Evolutionary conservation across 1,140 invertebrate genomes (phyloP).

Genomic region (Zaprionus taronus): DNA sequence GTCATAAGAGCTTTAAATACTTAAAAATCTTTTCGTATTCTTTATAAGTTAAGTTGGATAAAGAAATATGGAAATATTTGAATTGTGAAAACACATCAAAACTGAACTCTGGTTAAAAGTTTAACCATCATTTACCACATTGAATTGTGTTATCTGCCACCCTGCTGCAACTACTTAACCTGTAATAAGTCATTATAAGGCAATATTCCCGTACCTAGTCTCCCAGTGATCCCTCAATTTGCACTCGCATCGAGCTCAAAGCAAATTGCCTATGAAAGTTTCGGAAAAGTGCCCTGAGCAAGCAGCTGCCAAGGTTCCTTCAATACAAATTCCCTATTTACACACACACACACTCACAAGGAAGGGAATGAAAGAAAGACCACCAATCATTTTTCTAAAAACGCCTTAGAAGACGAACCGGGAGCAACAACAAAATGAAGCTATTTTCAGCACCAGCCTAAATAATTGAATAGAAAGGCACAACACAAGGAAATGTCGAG

Average conservation of each 20-base stretch:
- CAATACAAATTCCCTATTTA: slow-evolving; percentile 21
- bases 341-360: background rate
- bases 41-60: background rate
- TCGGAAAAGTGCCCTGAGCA: slow-evolving; percentile 36
- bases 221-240: slow-evolving; percentile 24
- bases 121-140: background rate
- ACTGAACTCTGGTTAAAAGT: background rate
- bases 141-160: background rate
- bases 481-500: slow-evolving; percentile 35
- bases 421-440: slow-evolving; percentile 21
- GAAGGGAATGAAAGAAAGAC: background rate
- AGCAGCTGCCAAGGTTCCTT: slow-evolving; percentile 39
- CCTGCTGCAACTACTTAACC: slow-evolving; percentile 3
- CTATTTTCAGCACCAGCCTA: slow-evolving; percentile 12
- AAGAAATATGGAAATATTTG: background rate
- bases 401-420: slow-evolving; percentile 18
- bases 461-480: slow-evolving; percentile 54
- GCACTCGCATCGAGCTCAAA: slow-evolving; percentile 20
- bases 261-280: slow-evolving; percentile 52
- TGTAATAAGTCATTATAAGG: slow-evolving; percentile 11
- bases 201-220: slow-evolving; percentile 13
- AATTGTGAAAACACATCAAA: background rate
- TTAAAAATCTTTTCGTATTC: background rate
- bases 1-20: background rate
- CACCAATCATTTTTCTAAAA: slow-evolving; percentile 43